Evolutionary conservation across 2,888 invertebrate species (phyloP).

Genomic region (Doris montereyensis): DNA sequence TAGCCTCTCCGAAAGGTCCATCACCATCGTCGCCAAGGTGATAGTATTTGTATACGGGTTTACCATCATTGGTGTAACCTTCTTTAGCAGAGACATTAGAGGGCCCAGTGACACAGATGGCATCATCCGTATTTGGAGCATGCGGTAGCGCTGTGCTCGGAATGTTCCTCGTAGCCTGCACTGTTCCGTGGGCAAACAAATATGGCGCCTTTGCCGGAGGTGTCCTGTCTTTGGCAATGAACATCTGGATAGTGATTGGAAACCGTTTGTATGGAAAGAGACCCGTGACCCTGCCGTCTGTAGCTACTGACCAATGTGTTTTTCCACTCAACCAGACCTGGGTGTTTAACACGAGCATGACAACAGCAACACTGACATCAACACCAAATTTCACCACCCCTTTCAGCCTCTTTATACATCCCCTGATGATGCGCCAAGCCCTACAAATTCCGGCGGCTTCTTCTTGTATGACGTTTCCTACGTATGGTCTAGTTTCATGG

Average conservation of each 20-base stretch:
- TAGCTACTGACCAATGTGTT: background rate
- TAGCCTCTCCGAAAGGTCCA: slow-evolving; percentile 38
- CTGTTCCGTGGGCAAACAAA: slow-evolving; percentile 49
- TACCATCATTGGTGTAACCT: slow-evolving; percentile 49
- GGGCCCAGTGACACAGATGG: slow-evolving; percentile 53
- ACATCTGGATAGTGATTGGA: slow-evolving; percentile 29
- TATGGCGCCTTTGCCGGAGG: slow-evolving; percentile 38
- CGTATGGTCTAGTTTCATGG: background rate
- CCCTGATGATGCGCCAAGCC: background rate
- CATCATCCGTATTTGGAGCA: slow-evolving; percentile 50
- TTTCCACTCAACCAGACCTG: too few relatives aligned
- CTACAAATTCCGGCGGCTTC: background rate
- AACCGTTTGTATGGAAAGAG: slow-evolving; percentile 31
- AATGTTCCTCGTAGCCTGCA: slow-evolving; percentile 53
- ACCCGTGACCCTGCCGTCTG: background rate
- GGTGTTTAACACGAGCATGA: too few relatives aligned
- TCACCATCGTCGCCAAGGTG: slow-evolving; percentile 50
- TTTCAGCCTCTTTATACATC: background rate
- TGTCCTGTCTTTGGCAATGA: slow-evolving; percentile 22
- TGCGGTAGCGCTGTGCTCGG: slow-evolving; percentile 53
- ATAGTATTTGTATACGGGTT: slow-evolving; percentile 50
- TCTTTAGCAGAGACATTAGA: slow-evolving; percentile 44
- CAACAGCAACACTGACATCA: too few relatives aligned
- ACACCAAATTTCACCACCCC: background rate
- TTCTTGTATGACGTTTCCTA: background rate